Percentiles rank a stretch among this genome's conserved stretches.
These are phyloP conservation scores for Tamandua tetradactyla DNA, from an alignment of 2,797 vertebrate species.

Conservation along the genomic window DNA sequence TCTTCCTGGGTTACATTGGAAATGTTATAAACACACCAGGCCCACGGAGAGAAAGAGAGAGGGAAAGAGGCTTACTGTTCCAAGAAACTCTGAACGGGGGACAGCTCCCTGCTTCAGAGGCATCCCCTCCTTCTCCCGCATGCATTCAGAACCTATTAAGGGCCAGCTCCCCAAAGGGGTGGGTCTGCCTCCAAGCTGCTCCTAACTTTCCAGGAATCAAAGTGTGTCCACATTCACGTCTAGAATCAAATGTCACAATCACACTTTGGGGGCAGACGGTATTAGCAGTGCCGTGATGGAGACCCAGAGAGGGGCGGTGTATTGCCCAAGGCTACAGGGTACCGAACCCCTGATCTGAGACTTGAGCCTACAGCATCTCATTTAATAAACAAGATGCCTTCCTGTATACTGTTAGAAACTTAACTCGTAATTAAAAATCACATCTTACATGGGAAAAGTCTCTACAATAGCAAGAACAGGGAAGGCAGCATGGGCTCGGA, in stretches of 20 bases:
- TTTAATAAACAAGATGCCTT: not conserved
- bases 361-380: accelerated
- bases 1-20: not conserved
- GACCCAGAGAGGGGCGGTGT: not conserved
- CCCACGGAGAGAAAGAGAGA: not conserved
- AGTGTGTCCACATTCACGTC: accelerated
- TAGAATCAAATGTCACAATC: not conserved
- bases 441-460: no score
- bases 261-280: no score
- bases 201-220: not conserved
- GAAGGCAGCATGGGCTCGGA: not conserved
- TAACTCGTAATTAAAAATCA: not conserved
- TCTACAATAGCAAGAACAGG: accelerated
- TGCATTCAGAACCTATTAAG: accelerated
- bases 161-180: accelerated
- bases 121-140: accelerated
- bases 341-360: not conserved
- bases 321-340: not conserved
- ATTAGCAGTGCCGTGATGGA: accelerated
- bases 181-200: accelerated
- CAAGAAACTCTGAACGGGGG: not conserved
- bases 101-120: accelerated
- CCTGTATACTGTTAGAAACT: accelerated
- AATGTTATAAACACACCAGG: not conserved
- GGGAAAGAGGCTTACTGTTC: not conserved